These are phyloP conservation scores for Synaphobranchus kaupii DNA, from an alignment of 2,797 vertebrate species.

Conservation along the genomic window DNA sequence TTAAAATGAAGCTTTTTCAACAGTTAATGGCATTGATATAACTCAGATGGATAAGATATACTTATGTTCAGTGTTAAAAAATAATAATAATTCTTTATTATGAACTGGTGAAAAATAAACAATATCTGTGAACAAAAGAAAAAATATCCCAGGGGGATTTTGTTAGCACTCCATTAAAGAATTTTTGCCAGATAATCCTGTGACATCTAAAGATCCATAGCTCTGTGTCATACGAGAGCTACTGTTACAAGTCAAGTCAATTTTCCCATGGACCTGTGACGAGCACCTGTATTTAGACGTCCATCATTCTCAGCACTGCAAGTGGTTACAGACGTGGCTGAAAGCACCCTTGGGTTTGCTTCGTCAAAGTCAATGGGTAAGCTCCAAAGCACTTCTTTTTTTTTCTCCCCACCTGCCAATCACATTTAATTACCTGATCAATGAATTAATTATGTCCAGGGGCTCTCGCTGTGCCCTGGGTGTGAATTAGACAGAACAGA, in stretches of 20 bases:
- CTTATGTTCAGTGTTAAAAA: neutral
- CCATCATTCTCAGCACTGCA: neutral
- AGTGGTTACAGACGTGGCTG: neutral
- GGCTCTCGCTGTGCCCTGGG: slow-evolving; percentile 1
- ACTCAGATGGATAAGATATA: slow-evolving; percentile 2
- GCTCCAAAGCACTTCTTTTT: neutral
- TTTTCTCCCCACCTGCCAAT: slow-evolving; percentile 21
- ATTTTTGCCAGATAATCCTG: slow-evolving; percentile 23
- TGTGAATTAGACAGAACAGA: slow-evolving; percentile 11
- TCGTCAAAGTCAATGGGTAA: neutral
- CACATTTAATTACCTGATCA: slow-evolving; percentile 20
- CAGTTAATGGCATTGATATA: neutral
- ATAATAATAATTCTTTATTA: neutral
- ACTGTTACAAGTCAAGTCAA: neutral
- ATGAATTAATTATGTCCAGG: slow-evolving; percentile 15
- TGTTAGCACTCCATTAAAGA: slow-evolving; percentile 26
- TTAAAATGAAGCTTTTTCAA: neutral
- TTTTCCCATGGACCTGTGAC: neutral
- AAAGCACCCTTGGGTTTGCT: slow-evolving; percentile 12
- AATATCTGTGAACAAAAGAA: neutral
- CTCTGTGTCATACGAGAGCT: neutral
- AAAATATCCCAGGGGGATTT: neutral
- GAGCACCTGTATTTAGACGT: neutral
- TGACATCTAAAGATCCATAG: neutral
- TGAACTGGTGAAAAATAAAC: neutral